phyloP scores from a whole-genome alignment of 2,888 invertebrate genomes.

The Agrotis segetum region DNA sequence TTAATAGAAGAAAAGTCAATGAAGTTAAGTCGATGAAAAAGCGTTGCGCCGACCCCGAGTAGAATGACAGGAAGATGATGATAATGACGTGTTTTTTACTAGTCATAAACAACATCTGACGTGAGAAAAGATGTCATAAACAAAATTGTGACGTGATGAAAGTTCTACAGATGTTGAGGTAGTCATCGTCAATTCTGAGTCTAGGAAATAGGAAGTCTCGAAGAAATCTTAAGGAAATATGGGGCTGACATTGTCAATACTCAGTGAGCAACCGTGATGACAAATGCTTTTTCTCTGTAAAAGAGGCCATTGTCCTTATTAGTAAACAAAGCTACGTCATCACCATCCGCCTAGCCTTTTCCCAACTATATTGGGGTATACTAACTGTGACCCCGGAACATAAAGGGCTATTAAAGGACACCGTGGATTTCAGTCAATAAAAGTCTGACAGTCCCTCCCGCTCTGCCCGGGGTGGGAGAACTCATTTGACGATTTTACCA shows the following conservation, averaged over 20 bases:
- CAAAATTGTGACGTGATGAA: neutral
- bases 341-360: too few species aligned
- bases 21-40: too few species aligned
- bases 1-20: too few species aligned
- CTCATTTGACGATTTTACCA: too few species aligned
- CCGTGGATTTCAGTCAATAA: too few species aligned
- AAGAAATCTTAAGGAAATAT: conserved; percentile 21
- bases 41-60: too few species aligned
- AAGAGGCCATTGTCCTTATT: neutral
- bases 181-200: conserved; percentile 24
- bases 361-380: too few species aligned
- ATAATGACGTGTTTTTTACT: neutral
- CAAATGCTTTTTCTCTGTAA: conserved; percentile 16
- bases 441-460: too few species aligned
- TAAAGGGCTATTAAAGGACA: too few species aligned
- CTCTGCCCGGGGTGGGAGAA: too few species aligned
- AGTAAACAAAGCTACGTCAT: neutral
- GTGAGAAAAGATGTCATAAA: neutral
- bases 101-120: neutral
- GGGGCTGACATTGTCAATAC: neutral
- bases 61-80: too few species aligned
- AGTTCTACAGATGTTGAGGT: neutral
- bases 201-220: neutral
- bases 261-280: conserved; percentile 19
- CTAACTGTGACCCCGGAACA: too few species aligned